Conservation (phyloP, 2,113 vertebrate species). For the Empidonax alnorum region DNA sequence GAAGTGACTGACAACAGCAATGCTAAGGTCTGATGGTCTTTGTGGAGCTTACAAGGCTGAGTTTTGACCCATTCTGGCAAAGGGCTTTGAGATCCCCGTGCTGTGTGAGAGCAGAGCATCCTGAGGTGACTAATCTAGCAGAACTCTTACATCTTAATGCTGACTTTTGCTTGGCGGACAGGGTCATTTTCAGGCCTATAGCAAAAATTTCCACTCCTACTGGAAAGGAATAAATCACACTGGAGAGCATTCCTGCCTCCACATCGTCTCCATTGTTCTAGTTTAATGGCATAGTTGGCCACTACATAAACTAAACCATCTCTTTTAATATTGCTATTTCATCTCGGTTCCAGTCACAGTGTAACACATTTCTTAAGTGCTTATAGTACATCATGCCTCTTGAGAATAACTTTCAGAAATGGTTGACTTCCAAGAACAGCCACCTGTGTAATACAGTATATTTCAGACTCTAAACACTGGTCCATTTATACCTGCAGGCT, state of each 20-base stretch:
- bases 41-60: neutral
- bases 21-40: neutral
- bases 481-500: neutral
- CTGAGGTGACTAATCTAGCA: conserved; percentile 60
- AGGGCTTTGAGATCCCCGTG: conserved; percentile 4
- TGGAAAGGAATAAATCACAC: conserved; percentile 79
- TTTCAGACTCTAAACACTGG: neutral
- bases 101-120: conserved; percentile 12
- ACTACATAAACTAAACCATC: conserved; percentile 72
- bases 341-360: conserved; percentile 72
- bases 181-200: conserved; percentile 73
- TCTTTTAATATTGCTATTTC: conserved; percentile 75
- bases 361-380: conserved; percentile 73
- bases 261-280: conserved; percentile 69
- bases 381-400: conserved; percentile 67
- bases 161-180: conserved; percentile 73
- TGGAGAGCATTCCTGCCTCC: conserved; percentile 70
- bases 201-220: conserved; percentile 77
- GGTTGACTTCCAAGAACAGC: conserved; percentile 77
- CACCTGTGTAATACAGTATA: conserved; percentile 43
- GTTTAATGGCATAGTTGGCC: conserved; percentile 81
- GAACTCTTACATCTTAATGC: conserved; percentile 69
- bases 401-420: conserved; percentile 71
- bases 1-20: neutral
- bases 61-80: neutral